Evolutionary conservation across 2,797 vertebrate species (phyloP).

Genomic region (Avahi laniger): DNA sequence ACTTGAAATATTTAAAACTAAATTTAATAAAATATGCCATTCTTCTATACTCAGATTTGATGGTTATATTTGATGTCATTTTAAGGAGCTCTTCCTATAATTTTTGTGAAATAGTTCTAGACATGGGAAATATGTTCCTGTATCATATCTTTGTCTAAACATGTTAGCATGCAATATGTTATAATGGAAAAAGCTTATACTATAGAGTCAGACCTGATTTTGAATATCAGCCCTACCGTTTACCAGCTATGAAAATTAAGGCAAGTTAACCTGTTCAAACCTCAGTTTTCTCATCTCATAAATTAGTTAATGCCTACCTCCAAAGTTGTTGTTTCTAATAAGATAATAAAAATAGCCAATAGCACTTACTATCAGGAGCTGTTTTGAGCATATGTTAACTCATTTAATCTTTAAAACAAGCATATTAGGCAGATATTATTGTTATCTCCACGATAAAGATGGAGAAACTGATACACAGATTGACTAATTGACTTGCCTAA

Average conservation of each 20-base stretch:
- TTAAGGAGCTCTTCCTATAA: background rate
- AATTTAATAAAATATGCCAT: background rate
- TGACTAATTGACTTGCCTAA: background rate
- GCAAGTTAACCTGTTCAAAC: conserved; percentile 7
- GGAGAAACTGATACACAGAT: conserved; percentile 13
- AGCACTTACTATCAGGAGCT: background rate
- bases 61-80: background rate
- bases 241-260: conserved; percentile 34
- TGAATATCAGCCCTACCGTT: background rate
- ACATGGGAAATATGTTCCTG: background rate
- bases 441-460: conserved; percentile 15
- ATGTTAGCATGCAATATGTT: background rate
- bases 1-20: conserved; percentile 45
- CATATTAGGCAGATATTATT: background rate
- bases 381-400: conserved; percentile 15
- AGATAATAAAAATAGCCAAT: background rate
- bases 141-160: background rate
- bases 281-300: conserved; percentile 15
- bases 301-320: background rate
- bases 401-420: conserved; percentile 18
- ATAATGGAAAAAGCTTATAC: background rate
- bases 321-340: conserved; percentile 34
- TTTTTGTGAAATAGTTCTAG: conserved; percentile 9
- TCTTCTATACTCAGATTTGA: background rate
- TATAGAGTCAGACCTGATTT: background rate